Conservation (phyloP, 1,140 invertebrate genomes). For the Aphis gossypii region DNA sequence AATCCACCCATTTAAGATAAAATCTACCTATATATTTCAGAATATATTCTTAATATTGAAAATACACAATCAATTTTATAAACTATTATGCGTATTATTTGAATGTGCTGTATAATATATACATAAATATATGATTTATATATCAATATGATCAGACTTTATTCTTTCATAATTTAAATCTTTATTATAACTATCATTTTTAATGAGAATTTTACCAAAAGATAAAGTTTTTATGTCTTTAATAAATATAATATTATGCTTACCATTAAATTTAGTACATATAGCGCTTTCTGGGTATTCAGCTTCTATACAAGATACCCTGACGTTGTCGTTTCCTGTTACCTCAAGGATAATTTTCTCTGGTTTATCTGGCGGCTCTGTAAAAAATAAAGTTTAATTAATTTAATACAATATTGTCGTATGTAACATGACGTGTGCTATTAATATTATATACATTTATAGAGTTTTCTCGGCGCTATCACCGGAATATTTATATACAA, state of each 20-base stretch:
- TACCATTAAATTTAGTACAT: slow-evolving; percentile 90
- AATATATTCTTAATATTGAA: too few relatives aligned
- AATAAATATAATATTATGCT: slow-evolving; percentile 58
- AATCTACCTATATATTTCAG: not conserved
- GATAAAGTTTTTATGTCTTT: not conserved
- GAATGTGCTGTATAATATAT: too few relatives aligned
- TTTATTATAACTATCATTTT: not conserved
- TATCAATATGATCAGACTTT: too few relatives aligned
- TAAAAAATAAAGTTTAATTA: slow-evolving; percentile 57
- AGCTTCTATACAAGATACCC: slow-evolving; percentile 77
- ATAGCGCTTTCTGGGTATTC: slow-evolving; percentile 74
- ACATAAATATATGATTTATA: too few relatives aligned
- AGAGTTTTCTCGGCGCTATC: not conserved
- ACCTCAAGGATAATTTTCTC: slow-evolving; percentile 82
- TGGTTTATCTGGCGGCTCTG: slow-evolving; percentile 81
- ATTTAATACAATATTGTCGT: not conserved
- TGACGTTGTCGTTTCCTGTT: slow-evolving; percentile 78
- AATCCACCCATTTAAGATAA: not conserved
- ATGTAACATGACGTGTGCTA: not conserved
- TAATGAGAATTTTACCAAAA: not conserved
- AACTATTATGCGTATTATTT: too few relatives aligned
- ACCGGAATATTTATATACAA: not conserved
- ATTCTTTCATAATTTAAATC: not conserved
- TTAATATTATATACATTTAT: not conserved
- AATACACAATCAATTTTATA: too few relatives aligned